Percentiles rank a stretch among this genome's conserved stretches.
Evolutionary conservation across 1,140 invertebrate genomes (phyloP).

Genomic region (Solen grandis): DNA sequence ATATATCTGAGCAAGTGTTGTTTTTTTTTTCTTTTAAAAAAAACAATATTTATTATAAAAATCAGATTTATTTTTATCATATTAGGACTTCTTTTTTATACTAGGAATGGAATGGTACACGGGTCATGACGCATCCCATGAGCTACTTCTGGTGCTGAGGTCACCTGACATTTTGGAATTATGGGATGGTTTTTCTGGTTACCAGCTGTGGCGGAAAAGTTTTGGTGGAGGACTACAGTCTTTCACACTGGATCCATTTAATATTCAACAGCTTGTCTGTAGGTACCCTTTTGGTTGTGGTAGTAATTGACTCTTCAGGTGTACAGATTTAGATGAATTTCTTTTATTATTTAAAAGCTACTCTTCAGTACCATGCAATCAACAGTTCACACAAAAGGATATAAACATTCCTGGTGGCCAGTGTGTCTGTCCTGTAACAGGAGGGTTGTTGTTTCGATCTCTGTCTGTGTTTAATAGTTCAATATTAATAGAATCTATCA

Average conservation of each 20-base stretch:
- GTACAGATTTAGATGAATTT: no score
- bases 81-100: no score
- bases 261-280: constrained; percentile 32
- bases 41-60: no score
- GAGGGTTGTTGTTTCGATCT: no score
- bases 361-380: background rate
- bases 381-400: background rate
- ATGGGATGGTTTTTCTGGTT: constrained; percentile 43
- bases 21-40: no score
- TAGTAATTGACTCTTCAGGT: no score
- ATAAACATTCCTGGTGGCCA: background rate
- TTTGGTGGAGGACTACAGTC: constrained; percentile 7
- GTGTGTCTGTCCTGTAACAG: background rate
- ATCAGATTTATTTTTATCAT: no score
- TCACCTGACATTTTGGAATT: constrained; percentile 27
- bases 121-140: constrained; percentile 36
- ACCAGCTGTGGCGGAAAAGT: constrained; percentile 18
- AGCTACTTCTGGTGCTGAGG: constrained; percentile 29
- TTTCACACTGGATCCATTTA: constrained; percentile 32
- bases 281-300: no score
- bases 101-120: constrained; percentile 28
- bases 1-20: no score
- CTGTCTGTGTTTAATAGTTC: no score
- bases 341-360: background rate
- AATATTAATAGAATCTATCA: no score